A percentile compares a stretch with the other conserved stretches of the same genome.
Conservation (phyloP, 2,113 vertebrate species). For the Regulus satrapa region DNA sequence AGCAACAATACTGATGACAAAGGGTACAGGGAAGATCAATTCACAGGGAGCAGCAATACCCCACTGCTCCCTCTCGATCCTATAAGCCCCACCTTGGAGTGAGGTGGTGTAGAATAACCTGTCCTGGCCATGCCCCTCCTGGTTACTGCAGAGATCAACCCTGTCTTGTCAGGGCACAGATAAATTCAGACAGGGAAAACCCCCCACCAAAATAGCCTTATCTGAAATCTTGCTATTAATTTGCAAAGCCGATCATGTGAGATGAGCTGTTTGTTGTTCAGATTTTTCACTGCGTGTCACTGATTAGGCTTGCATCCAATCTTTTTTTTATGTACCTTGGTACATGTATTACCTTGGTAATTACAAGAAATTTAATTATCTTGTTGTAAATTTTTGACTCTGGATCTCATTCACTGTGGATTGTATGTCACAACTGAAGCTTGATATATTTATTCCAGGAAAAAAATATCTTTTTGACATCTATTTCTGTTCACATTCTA, state of each 20-base stretch:
- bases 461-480: not conserved
- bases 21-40: not conserved
- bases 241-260: not conserved
- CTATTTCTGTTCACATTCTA: not conserved
- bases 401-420: not conserved
- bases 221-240: not conserved
- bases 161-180: not conserved
- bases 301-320: not conserved
- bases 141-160: not conserved
- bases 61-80: accelerated
- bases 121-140: not conserved
- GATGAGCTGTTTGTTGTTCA: not conserved
- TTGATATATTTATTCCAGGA: not conserved
- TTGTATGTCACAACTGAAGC: not conserved
- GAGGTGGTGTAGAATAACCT: not conserved
- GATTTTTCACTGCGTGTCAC: not conserved
- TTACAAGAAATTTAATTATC: not conserved
- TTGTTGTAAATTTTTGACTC: not conserved
- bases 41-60: not conserved
- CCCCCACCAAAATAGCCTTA: not conserved
- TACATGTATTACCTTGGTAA: slow-evolving; percentile 10
- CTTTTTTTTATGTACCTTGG: not conserved
- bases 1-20: not conserved
- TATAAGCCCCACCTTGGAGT: too few relatives aligned
- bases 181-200: not conserved